Conservation (phyloP, 2,797 vertebrate species). For the Spinus olivaceus region DNA sequence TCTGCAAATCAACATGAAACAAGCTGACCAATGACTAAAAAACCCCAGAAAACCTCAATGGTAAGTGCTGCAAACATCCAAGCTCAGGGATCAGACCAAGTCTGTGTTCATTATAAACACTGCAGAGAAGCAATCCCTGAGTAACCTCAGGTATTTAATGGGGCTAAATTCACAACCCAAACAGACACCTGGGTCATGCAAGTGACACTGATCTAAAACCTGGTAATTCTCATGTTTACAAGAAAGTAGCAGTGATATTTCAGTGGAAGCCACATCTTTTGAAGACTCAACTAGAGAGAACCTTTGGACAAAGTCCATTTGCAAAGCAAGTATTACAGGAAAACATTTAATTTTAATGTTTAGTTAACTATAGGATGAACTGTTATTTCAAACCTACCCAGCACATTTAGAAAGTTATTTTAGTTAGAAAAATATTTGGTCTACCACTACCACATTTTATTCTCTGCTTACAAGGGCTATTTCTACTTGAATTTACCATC, state of each 20-base stretch:
- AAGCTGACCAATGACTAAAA: background rate
- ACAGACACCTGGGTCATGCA: background rate
- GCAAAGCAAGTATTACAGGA: background rate
- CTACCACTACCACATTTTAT: background rate
- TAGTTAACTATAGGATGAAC: background rate
- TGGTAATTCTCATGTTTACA: background rate
- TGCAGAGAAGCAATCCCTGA: background rate
- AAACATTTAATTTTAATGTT: background rate
- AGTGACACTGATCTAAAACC: background rate
- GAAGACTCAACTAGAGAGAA: background rate
- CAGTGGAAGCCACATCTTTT: background rate
- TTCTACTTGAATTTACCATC: background rate
- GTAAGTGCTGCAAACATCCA: background rate
- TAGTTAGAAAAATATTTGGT: background rate
- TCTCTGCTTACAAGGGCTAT: background rate
- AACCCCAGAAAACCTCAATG: background rate
- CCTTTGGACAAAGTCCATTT: background rate
- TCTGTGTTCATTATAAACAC: background rate
- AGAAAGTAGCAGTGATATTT: background rate
- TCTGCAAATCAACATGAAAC: constrained; percentile 20
- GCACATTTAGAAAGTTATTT: background rate
- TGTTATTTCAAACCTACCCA: background rate
- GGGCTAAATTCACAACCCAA: background rate
- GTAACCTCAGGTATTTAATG: background rate
- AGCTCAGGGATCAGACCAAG: background rate